Evolutionary conservation across 92 coral and sea anemone species (phyloP).

Genomic region (Paragorgia papillata): DNA sequence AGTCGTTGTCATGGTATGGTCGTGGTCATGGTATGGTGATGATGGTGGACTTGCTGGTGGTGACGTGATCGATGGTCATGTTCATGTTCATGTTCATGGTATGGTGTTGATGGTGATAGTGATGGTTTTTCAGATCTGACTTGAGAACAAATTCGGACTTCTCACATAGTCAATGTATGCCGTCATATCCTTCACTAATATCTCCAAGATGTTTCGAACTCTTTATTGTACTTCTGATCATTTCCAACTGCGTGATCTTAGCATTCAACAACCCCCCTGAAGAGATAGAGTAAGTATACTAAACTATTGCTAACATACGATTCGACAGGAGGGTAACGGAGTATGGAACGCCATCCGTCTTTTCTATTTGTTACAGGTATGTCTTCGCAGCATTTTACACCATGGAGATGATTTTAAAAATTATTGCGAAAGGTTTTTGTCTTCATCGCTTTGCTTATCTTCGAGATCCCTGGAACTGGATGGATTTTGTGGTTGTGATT

Average conservation of each 20-base stretch:
- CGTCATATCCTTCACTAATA: constrained; percentile 65
- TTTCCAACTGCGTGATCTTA: constrained; percentile 89
- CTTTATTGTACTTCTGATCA: constrained; percentile 88
- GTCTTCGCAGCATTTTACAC: constrained; percentile 97
- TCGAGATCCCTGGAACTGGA: constrained; percentile 98
- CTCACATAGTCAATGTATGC: too few relatives aligned
- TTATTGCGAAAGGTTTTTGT: constrained; percentile 86
- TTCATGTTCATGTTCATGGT: too few relatives aligned
- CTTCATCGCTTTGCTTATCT: constrained; percentile 89
- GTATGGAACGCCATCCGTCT: background rate
- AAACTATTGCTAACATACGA: background rate
- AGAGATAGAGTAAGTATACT: constrained; percentile 84
- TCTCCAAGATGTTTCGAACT: constrained; percentile 77
- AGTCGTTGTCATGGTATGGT: too few relatives aligned
- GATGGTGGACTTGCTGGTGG: too few relatives aligned
- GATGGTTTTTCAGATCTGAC: too few relatives aligned
- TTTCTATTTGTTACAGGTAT: constrained; percentile 56
- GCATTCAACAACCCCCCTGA: constrained; percentile 92
- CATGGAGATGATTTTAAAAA: constrained; percentile 88
- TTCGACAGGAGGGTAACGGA: background rate
- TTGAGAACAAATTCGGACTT: too few relatives aligned
- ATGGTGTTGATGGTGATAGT: background rate
- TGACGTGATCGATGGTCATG: too few relatives aligned
- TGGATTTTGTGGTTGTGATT: constrained; percentile 91
- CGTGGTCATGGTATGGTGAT: too few relatives aligned